Conservation (phyloP, 2,113 vertebrate genomes). For the Syngnathus scovelli region DNA sequence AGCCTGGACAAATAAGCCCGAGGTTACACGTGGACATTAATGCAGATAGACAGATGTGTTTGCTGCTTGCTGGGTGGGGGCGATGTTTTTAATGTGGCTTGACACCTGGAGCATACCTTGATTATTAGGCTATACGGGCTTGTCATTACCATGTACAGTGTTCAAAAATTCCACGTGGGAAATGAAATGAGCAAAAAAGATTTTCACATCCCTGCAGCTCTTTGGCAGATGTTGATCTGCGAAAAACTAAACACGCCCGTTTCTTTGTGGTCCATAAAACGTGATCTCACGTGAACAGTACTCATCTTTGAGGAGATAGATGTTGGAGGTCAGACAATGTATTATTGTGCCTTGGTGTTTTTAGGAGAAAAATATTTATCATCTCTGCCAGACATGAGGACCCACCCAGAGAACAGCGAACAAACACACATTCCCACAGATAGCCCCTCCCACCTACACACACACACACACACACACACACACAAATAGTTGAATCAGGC, state of each 20-base stretch:
- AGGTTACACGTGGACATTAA: conserved; percentile 50
- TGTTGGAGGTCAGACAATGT: conserved; percentile 29
- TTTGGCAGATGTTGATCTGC: conserved; percentile 20
- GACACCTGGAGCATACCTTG: conserved; percentile 51
- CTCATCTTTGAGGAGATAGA: conserved; percentile 22
- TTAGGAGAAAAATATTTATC: conserved; percentile 39
- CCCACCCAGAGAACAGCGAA: conserved; percentile 39
- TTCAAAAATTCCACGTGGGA: conserved; percentile 38
- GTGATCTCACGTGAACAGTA: conserved; percentile 18
- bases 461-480: background rate
- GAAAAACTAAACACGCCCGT: conserved; percentile 35
- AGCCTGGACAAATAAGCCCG: conserved; percentile 22
- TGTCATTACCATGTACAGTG: conserved; percentile 31
- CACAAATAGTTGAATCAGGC: conserved; percentile 5
- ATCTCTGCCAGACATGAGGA: conserved; percentile 38
- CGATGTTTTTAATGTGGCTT: conserved; percentile 46
- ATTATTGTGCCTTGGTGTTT: conserved; percentile 30
- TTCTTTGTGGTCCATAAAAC: background rate
- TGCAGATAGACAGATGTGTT: conserved; percentile 54
- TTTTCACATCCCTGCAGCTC: conserved; percentile 23
- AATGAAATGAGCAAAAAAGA: conserved; percentile 30
- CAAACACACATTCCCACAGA: conserved; percentile 18
- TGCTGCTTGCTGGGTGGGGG: conserved; percentile 14
- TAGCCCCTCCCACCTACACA: background rate
- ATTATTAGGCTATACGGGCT: conserved; percentile 59